A percentile compares a stretch with the other conserved stretches of the same genome.
Conservation (phyloP, 2,113 vertebrate species). For the Erythrocercus mccallii region DNA sequence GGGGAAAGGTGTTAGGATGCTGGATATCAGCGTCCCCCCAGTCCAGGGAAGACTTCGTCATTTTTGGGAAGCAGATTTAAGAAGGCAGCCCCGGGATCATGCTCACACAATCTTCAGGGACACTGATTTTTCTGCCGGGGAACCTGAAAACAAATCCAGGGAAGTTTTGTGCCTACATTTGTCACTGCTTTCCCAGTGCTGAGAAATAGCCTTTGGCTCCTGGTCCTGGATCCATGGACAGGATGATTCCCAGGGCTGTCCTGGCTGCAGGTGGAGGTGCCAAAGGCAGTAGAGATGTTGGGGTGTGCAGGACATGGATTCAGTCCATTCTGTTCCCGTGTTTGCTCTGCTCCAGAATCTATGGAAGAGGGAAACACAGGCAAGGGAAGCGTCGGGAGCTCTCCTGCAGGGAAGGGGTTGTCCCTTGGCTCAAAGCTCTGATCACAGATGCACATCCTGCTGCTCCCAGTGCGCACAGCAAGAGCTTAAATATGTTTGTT, state of each 20-base stretch:
- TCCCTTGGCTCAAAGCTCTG: neutral
- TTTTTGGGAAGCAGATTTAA: neutral
- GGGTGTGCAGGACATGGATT: neutral
- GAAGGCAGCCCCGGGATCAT: accelerated
- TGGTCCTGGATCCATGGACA: neutral
- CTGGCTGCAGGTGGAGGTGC: neutral
- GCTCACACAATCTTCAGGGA: neutral
- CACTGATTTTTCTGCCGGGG: neutral
- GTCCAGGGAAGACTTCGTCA: accelerated
- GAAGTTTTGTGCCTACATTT: neutral
- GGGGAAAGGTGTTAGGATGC: neutral
- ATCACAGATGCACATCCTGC: neutral
- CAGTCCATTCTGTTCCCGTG: neutral
- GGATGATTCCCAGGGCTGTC: neutral
- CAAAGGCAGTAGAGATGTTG: neutral
- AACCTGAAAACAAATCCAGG: neutral
- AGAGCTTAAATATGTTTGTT: neutral
- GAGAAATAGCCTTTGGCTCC: neutral
- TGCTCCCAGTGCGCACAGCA: neutral
- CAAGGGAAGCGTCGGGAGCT: accelerated
- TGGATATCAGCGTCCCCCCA: accelerated
- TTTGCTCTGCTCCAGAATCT: neutral
- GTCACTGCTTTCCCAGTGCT: neutral
- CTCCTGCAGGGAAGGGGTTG: neutral
- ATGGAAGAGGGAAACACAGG: neutral